These are phyloP conservation scores for Spodoptera frugiperda DNA, from an alignment of 1,140 invertebrate genomes.

Conservation along the genomic window DNA sequence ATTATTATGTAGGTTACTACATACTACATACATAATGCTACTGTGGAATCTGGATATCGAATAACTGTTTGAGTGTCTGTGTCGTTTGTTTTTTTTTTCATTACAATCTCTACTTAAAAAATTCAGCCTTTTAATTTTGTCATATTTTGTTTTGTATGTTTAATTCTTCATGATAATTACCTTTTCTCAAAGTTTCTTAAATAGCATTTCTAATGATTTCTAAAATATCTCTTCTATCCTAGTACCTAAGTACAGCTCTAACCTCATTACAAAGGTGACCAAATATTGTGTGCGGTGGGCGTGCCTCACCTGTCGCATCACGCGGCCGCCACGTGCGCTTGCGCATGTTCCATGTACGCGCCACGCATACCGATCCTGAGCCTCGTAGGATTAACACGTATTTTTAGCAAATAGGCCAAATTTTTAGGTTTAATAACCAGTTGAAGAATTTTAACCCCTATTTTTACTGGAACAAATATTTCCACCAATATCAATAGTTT, in stretches of 20 bases:
- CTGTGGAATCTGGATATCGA: too few relatives aligned
- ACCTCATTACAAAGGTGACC: slow-evolving; percentile 31
- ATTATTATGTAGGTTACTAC: too few relatives aligned
- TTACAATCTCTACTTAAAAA: too few relatives aligned
- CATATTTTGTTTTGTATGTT: too few relatives aligned
- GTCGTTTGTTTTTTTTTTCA: background rate
- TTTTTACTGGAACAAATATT: too few relatives aligned
- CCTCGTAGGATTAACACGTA: slow-evolving; percentile 22
- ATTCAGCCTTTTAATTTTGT: too few relatives aligned
- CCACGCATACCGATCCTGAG: slow-evolving; percentile 35
- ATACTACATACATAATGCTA: too few relatives aligned
- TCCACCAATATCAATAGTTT: background rate
- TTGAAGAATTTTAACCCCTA: too few relatives aligned
- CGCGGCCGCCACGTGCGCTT: slow-evolving; percentile 62
- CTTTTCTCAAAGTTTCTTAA: too few relatives aligned
- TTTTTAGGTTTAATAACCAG: background rate
- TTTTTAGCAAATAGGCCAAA: slow-evolving; percentile 20
- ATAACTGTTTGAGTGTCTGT: background rate
- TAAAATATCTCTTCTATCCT: background rate
- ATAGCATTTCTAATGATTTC: too few relatives aligned
- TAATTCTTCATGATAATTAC: too few relatives aligned
- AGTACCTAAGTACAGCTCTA: slow-evolving; percentile 12
- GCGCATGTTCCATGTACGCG: slow-evolving; percentile 53
- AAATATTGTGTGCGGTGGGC: slow-evolving; percentile 52
- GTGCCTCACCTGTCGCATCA: slow-evolving; percentile 64